Percentiles rank a stretch among this genome's conserved stretches.
phyloP scores from a whole-genome alignment of 2,888 invertebrate genomes.

The Plebejus melissa region DNA sequence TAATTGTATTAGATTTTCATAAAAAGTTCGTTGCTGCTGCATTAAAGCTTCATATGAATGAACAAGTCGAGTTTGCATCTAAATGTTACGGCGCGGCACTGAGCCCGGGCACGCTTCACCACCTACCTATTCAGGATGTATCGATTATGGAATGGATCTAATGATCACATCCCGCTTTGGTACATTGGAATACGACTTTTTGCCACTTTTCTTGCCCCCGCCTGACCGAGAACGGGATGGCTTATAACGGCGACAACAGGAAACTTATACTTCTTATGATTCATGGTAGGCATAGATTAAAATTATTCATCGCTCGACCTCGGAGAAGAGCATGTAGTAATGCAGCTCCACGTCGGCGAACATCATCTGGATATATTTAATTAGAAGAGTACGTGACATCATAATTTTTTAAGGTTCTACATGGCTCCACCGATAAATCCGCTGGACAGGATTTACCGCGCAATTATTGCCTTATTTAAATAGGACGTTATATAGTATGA shows the following conservation, averaged over 20 bases:
- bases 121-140: conserved; percentile 74
- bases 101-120: conserved; percentile 59
- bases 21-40: not conserved
- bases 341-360: conserved; percentile 24
- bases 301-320: conserved; percentile 37
- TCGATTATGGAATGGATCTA: conserved; percentile 73
- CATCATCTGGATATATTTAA: conserved; percentile 35
- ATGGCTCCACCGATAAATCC: not conserved
- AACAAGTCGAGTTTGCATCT: conserved; percentile 42
- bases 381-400: conserved; percentile 32
- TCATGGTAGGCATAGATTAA: conserved; percentile 39
- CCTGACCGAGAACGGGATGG: conserved; percentile 60
- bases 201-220: conserved; percentile 59
- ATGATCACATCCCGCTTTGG: conserved; percentile 71
- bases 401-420: conserved; percentile 13
- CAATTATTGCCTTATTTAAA: conserved; percentile 16
- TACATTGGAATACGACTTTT: conserved; percentile 65
- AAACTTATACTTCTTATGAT: conserved; percentile 44
- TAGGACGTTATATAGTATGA: conserved; percentile 13
- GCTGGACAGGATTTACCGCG: not conserved
- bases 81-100: conserved; percentile 44
- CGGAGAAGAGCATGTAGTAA: conserved; percentile 36
- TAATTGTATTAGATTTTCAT: not conserved
- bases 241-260: conserved; percentile 62
- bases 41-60: conserved; percentile 54